Percentiles rank a stretch among this genome's conserved stretches.
phyloP scores from a whole-genome alignment of 2,888 invertebrate genomes.

The Amblyteles armatorius region DNA sequence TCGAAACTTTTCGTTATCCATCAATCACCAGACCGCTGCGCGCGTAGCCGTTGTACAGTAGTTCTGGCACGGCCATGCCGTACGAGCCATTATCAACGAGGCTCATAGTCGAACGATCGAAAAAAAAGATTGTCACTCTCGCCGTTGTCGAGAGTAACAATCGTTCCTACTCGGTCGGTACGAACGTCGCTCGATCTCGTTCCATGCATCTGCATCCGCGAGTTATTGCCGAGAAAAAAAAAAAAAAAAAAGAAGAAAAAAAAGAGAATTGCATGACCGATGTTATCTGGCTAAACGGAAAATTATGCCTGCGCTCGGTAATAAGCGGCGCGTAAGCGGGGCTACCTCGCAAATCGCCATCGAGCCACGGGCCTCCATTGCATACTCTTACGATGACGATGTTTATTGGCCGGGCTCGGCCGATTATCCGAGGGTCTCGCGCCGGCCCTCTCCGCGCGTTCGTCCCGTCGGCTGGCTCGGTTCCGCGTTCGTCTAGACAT shows the following conservation, averaged over 20 bases:
- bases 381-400: constrained; percentile 60
- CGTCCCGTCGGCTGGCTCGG: neutral
- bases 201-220: constrained; percentile 30
- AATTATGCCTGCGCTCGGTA: constrained; percentile 65
- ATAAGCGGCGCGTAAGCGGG: constrained; percentile 18
- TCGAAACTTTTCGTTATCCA: constrained; percentile 1
- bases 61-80: neutral
- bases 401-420: constrained; percentile 60
- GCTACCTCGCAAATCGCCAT: constrained; percentile 20
- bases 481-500: neutral
- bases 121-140: neutral
- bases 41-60: neutral
- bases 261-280: constrained; percentile 66
- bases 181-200: neutral
- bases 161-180: neutral
- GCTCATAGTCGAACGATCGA: too few relatives aligned
- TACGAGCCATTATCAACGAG: neutral
- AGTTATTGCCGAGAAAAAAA: constrained; percentile 43
- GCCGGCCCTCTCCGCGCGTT: neutral
- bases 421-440: constrained; percentile 63
- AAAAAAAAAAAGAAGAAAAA: constrained; percentile 9
- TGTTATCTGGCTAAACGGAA: constrained; percentile 71
- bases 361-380: constrained; percentile 40
- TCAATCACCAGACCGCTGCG: neutral
- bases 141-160: neutral